Conservation (phyloP, 2,888 invertebrate genomes). For the Ptilodon capucinus region DNA sequence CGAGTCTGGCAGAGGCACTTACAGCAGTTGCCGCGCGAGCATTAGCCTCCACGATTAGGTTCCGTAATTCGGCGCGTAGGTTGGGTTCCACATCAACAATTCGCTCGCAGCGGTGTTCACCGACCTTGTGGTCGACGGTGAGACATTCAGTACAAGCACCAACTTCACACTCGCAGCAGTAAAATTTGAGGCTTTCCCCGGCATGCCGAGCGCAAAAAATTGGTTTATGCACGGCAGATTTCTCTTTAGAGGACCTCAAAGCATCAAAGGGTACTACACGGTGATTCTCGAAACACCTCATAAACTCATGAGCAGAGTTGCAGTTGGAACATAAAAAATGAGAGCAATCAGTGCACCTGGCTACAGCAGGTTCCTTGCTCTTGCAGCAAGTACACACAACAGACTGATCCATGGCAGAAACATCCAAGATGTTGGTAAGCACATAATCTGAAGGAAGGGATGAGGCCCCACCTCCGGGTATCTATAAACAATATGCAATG, state of each 20-base stretch:
- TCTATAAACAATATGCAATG: conserved; percentile 61
- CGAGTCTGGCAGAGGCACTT: conserved; percentile 88
- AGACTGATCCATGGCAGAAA: conserved; percentile 88
- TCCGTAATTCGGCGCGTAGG: conserved; percentile 89
- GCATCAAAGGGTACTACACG: conserved; percentile 95
- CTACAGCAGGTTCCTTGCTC: conserved; percentile 96
- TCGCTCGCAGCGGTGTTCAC: conserved; percentile 92
- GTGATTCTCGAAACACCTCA: conserved; percentile 98
- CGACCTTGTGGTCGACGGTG: conserved; percentile 90
- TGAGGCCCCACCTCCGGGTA: conserved; percentile 89
- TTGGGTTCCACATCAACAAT: conserved; percentile 90
- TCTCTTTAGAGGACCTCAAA: conserved; percentile 89
- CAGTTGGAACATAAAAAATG: conserved; percentile 97
- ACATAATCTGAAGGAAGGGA: conserved; percentile 94
- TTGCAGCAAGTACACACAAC: conserved; percentile 97
- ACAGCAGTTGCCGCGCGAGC: conserved; percentile 89
- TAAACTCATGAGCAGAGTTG: conserved; percentile 97
- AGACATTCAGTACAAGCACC: conserved; percentile 95
- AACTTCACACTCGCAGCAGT: conserved; percentile 93
- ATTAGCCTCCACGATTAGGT: conserved; percentile 88
- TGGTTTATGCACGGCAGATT: conserved; percentile 93
- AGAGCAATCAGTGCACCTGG: conserved; percentile 96
- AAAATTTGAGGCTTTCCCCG: conserved; percentile 92
- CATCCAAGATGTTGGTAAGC: conserved; percentile 91
- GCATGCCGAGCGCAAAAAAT: conserved; percentile 92